Evolutionary conservation across 2,113 vertebrate species (phyloP), one percentile per base, ranked within the genome.

Genomic region (Petrocephalus zakoni): DNA sequence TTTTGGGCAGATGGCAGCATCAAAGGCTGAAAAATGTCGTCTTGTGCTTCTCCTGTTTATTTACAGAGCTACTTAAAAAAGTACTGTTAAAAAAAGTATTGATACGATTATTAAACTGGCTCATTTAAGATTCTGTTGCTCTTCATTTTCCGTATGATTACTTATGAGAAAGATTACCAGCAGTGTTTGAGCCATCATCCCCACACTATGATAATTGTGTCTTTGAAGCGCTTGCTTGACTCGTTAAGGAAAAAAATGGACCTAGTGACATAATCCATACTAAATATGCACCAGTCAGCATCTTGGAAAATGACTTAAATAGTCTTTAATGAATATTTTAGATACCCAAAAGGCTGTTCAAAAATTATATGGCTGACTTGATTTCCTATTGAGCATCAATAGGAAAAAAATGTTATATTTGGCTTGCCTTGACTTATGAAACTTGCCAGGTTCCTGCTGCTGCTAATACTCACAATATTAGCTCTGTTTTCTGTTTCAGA

Each of bases 121-220:
- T 87, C 51, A 85, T 53, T 68, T 29, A 8, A 52, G n/a, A 34
- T 25, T 85, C 25, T 13, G 47, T 29, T 17, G 72, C 72, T 37
- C 29, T 2, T 37, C 7, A 10, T 87, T 87, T 5, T 89, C 5
- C 87, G 21, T 56, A 56, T 49, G 81, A 37, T 68, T 47, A 75
- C 15, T 61, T 42, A 68, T 25, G 4, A 61, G 58, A 46, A 87
- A 25, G 82, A 78, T 81, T 13, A 46, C 55, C 52, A 25, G 46
- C 85, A 56, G 53, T 25, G 52, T 89, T 47, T 42, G 34, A 86
- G 87, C 42, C 37, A 68, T 25, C 46, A 4, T 88, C 34, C 86
- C 55, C 56, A 58, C 58, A 42, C 61, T 78, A 52, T 7, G 61
- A 25, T 86, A 88, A 89, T 89, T 87, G 87, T 64, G 52, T 61